Evolutionary conservation across 2,113 vertebrate genomes (phyloP).

Genomic region (Lepidothrix coronata): DNA sequence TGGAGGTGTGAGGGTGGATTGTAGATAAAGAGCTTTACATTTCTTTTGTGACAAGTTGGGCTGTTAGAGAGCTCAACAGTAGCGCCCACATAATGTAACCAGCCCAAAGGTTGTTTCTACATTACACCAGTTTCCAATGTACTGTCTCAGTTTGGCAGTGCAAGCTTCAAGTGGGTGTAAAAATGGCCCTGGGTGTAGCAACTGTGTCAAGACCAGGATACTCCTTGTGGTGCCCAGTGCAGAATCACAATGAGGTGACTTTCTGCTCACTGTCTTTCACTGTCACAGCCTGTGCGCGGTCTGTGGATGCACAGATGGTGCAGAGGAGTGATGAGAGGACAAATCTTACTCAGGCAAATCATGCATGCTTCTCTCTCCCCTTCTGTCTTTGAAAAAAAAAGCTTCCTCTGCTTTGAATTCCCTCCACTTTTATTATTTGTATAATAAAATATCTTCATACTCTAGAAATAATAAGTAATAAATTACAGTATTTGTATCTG

Average conservation of each 20-base stretch:
- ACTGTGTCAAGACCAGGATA: neutral
- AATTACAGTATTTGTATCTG: neutral
- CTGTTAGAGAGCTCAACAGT: neutral
- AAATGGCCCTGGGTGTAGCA: neutral
- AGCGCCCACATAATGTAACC: neutral
- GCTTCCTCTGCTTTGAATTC: neutral
- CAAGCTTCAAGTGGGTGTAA: neutral
- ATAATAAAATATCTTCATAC: neutral
- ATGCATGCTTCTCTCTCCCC: neutral
- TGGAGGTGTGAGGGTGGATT: neutral
- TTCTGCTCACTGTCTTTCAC: neutral
- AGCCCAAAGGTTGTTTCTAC: neutral
- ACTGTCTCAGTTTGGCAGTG: neutral
- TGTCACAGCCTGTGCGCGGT: neutral
- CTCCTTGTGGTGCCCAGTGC: neutral
- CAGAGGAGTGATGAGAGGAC: slow-evolving; percentile 4
- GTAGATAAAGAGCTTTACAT: neutral
- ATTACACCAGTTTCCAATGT: neutral
- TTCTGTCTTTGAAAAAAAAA: neutral
- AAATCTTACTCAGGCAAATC: neutral
- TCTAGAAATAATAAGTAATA: neutral
- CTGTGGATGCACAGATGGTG: neutral
- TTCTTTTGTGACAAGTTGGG: neutral
- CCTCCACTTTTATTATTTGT: neutral
- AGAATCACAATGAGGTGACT: neutral